Conservation (phyloP, 2,888 invertebrate species). For the Lasioglossum malachurum region DNA sequence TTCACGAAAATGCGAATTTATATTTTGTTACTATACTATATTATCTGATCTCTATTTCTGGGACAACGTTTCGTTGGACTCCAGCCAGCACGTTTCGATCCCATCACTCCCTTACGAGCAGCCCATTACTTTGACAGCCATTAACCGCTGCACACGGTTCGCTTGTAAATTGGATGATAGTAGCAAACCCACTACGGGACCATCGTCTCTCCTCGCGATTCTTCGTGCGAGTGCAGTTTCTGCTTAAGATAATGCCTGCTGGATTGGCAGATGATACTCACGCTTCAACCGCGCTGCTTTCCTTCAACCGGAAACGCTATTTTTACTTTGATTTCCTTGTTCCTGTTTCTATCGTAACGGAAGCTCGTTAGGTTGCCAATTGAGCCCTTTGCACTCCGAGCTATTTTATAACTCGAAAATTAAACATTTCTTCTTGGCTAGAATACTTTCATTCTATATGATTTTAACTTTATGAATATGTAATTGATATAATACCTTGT, state of each 20-base stretch:
- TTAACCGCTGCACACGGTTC: slow-evolving; percentile 64
- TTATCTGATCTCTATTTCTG: background rate
- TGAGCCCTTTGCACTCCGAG: too few relatives aligned
- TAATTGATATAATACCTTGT: too few relatives aligned
- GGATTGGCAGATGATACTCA: slow-evolving; percentile 12
- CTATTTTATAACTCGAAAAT: too few relatives aligned
- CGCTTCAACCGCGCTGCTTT: background rate
- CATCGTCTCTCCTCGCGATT: slow-evolving; percentile 46
- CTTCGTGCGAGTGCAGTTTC: slow-evolving; percentile 47
- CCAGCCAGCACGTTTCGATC: slow-evolving; percentile 26
- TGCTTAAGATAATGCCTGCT: slow-evolving; percentile 22
- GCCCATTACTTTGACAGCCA: slow-evolving; percentile 47
- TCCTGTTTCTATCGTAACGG: background rate
- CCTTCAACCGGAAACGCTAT: slow-evolving; percentile 1
- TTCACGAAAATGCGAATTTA: background rate
- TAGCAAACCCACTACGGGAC: slow-evolving; percentile 62
- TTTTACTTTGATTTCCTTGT: background rate
- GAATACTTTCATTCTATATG: too few relatives aligned
- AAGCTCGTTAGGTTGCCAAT: background rate
- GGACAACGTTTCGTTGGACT: background rate
- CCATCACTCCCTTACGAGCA: slow-evolving; percentile 45
- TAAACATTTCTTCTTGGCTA: too few relatives aligned
- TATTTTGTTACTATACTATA: too few relatives aligned
- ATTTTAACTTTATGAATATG: too few relatives aligned
- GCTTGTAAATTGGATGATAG: slow-evolving; percentile 65